phyloP scores from a whole-genome alignment of 2,888 invertebrate genomes.

The Cosmia trapezina region DNA sequence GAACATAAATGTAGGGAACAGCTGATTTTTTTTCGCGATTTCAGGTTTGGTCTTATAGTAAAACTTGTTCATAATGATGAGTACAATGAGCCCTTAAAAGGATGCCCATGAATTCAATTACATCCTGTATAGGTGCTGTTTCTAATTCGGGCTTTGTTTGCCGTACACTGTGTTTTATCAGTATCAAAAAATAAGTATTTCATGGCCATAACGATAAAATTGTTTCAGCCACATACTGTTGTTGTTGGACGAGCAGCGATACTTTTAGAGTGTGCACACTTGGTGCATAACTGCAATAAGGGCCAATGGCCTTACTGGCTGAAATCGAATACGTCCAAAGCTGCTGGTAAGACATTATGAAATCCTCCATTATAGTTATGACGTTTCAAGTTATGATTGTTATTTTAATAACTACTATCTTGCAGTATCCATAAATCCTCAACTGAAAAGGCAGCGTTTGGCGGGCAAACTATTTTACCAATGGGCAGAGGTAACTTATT shows the following conservation, averaged over 20 bases:
- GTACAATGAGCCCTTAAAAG: too few relatives aligned
- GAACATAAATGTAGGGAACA: too few relatives aligned
- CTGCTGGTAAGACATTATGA: slow-evolving; percentile 75
- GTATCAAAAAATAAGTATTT: not conserved
- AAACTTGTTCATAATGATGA: too few relatives aligned
- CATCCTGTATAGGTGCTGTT: too few relatives aligned
- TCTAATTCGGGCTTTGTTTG: not conserved
- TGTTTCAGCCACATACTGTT: slow-evolving; percentile 96
- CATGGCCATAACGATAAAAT: not conserved
- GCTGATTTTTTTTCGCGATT: too few relatives aligned
- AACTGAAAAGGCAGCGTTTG: slow-evolving; percentile 90
- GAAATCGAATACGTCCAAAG: slow-evolving; percentile 93
- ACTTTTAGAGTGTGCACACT: slow-evolving; percentile 98
- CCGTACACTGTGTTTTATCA: not conserved
- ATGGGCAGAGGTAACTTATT: slow-evolving; percentile 95
- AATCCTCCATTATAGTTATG: not conserved
- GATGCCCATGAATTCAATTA: too few relatives aligned
- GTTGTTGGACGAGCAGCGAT: slow-evolving; percentile 97
- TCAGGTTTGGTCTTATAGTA: too few relatives aligned
- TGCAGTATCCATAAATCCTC: slow-evolving; percentile 85
- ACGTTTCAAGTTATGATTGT: not conserved
- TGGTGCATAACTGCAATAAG: slow-evolving; percentile 99
- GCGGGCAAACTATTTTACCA: slow-evolving; percentile 99
- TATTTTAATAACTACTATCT: slow-evolving; percentile 68
- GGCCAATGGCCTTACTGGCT: slow-evolving; percentile 99